Base-by-base conservation (phyloP, 2,113 vertebrate species). In the Romanogobio albipinnatus region DNA sequence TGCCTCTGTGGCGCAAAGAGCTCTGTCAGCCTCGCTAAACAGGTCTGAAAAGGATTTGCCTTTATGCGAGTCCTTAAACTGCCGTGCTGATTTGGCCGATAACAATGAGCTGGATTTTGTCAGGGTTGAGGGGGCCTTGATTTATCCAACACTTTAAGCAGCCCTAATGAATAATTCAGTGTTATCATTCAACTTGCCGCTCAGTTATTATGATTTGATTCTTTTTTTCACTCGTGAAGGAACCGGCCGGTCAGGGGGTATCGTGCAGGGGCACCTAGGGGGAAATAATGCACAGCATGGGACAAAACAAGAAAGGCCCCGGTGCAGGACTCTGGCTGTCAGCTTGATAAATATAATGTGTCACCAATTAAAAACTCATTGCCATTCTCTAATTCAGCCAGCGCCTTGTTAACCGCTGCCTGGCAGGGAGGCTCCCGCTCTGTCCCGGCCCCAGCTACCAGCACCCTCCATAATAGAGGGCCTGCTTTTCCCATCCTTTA, bases 341-440 rank as follows among this genome's bases (percentile, higher is more conserved):
- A 97, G 93, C 90, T 95, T 95, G 96, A 97, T 97, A 97, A 97
- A 98, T 97, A 96, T 96, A 97, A 98, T 94, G 95, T 96, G 96
- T 97, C 95, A 95, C 95, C 96, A 97, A 98, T 97, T 98, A 97
- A 97, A 97, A 95, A 93, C 96, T 96, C 96, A 94, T 97, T 95
- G 95, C 94, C 93, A 94, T 96, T 96, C 95, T 93, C 93, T 78
- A 93, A 95, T 93, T 95, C 94, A 96, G 94, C 93, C 92, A 83
- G 91, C 86, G 93, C 95, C 95, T 98, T 96, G 95, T 97, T 96
- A 96, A 96, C 94, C 90, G 94, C 93, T 89, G 93, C 95, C 93
- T 95, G 93, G 94, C 91, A 92, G 95, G 95, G 94, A 94, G 94
- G 93, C 94, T 91, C 92, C 68, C 39, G 85, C 89, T 90, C 43